These are phyloP conservation scores for Myopa tessellatipennis DNA, from an alignment of 2,888 invertebrate species.

Conservation along the genomic window DNA sequence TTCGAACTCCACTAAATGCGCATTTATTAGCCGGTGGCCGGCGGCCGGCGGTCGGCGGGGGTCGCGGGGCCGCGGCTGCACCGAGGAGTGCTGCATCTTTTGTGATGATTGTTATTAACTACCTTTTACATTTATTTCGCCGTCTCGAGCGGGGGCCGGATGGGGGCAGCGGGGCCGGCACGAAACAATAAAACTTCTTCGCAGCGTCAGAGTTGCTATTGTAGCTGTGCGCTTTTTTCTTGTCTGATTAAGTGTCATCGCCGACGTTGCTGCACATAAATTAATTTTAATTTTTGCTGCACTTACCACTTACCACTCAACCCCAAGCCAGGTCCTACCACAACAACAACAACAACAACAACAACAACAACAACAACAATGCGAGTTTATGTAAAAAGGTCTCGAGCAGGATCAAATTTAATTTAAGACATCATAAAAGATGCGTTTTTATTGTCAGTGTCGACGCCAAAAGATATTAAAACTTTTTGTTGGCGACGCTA, in stretches of 20 bases:
- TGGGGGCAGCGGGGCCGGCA: background rate
- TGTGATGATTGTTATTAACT: slow-evolving; percentile 35
- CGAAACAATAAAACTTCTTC: slow-evolving; percentile 32
- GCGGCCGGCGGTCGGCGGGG: background rate
- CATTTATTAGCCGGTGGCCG: slow-evolving; percentile 13
- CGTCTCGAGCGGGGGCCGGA: background rate
- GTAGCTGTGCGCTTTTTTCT: slow-evolving; percentile 31
- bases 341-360: background rate
- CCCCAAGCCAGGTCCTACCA: background rate
- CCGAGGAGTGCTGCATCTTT: slow-evolving; percentile 5
- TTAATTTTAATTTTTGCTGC: slow-evolving; percentile 31
- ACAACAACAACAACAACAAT: background rate
- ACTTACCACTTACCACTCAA: background rate
- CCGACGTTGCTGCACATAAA: slow-evolving; percentile 22
- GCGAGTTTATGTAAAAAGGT: background rate
- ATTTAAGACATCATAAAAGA: slow-evolving; percentile 30
- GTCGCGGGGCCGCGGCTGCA: background rate
- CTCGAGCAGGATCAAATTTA: slow-evolving; percentile 17
- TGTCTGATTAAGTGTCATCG: slow-evolving; percentile 36
- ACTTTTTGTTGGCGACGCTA: slow-evolving; percentile 11
- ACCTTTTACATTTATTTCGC: slow-evolving; percentile 11
- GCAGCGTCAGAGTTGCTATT: slow-evolving; percentile 19
- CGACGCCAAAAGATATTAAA: slow-evolving; percentile 22
- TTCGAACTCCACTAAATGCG: slow-evolving; percentile 16
- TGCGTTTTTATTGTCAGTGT: slow-evolving; percentile 25